Conservation (phyloP, 2,797 vertebrate genomes). For the Ptychobarbus kaznakovi region DNA sequence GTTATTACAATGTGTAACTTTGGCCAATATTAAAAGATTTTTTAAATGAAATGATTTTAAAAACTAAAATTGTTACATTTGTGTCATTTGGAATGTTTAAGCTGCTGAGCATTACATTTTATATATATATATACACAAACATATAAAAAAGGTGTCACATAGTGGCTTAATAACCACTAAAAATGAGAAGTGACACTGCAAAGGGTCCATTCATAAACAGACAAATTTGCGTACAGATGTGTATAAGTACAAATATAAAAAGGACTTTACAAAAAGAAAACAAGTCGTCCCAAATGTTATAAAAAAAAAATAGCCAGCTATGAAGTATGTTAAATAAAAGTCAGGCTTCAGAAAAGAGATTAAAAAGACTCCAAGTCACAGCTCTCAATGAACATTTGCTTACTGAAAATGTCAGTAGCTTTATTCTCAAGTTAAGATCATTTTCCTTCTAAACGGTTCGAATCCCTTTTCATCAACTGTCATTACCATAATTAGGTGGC, state of each 20-base stretch:
- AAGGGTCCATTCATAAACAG: neutral
- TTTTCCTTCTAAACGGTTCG: neutral
- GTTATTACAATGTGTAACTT: conserved; percentile 4
- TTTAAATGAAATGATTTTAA: neutral
- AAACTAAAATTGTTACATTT: neutral
- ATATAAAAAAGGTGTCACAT: neutral
- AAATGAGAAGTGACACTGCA: neutral
- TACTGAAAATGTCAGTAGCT: neutral
- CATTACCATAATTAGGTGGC: neutral
- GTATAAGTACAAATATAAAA: neutral
- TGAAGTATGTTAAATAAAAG: neutral
- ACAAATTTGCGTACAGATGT: neutral
- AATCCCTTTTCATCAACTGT: neutral
- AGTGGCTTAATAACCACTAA: neutral
- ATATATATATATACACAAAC: no score
- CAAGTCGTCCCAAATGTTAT: neutral
- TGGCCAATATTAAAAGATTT: neutral
- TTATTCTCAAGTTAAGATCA: neutral
- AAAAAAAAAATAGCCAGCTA: neutral
- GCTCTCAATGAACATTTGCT: neutral
- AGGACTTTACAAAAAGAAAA: neutral
- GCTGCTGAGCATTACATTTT: neutral
- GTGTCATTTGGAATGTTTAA: neutral
- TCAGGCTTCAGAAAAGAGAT: neutral
- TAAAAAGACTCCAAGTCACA: neutral